These are phyloP conservation scores for Palythoa grandiflora DNA, from an alignment of 92 coral and sea anemone species.

Conservation along the genomic window DNA sequence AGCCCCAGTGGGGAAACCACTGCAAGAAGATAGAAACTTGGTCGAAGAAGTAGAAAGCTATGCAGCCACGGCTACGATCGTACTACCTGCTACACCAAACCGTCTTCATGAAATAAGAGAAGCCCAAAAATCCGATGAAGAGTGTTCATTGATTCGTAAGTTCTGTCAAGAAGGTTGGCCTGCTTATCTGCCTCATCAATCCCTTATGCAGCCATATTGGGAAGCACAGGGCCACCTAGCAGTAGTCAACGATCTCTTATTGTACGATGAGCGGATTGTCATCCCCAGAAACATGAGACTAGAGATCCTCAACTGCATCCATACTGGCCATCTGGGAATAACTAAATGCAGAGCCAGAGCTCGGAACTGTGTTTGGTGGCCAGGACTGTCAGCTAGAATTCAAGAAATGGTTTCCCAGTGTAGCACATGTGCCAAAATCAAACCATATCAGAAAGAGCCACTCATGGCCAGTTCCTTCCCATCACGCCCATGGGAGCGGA, in stretches of 20 bases:
- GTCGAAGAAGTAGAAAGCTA: slow-evolving; percentile 59
- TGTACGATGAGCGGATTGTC: slow-evolving; percentile 72
- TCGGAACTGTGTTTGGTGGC: slow-evolving; percentile 12
- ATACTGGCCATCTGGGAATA: slow-evolving; percentile 42
- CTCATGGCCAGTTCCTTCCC: slow-evolving; percentile 23
- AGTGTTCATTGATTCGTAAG: slow-evolving; percentile 50
- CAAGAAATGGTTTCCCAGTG: slow-evolving; percentile 18
- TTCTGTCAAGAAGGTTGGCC: slow-evolving; percentile 58
- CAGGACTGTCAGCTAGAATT: slow-evolving; percentile 4
- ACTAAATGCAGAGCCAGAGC: slow-evolving; percentile 9
- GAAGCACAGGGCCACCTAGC: slow-evolving; percentile 60
- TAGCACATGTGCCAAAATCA: slow-evolving; percentile 25
- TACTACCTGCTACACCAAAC: slow-evolving; percentile 59
- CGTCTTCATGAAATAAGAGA: slow-evolving; percentile 58
- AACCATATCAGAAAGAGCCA: slow-evolving; percentile 10
- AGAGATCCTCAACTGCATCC: slow-evolving; percentile 64
- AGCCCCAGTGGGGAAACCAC: slow-evolving; percentile 32
- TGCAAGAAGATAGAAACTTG: slow-evolving; percentile 27
- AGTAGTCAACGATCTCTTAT: slow-evolving; percentile 63
- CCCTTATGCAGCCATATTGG: slow-evolving; percentile 11
- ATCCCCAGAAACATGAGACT: slow-evolving; percentile 62
- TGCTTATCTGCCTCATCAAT: slow-evolving; percentile 57
- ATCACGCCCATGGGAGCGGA: slow-evolving; percentile 42
- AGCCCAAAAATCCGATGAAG: slow-evolving; percentile 69
- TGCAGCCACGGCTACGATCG: slow-evolving; percentile 22